These are phyloP conservation scores for Spicauda simplicius DNA, from an alignment of 2,888 invertebrate species.

Conservation along the genomic window DNA sequence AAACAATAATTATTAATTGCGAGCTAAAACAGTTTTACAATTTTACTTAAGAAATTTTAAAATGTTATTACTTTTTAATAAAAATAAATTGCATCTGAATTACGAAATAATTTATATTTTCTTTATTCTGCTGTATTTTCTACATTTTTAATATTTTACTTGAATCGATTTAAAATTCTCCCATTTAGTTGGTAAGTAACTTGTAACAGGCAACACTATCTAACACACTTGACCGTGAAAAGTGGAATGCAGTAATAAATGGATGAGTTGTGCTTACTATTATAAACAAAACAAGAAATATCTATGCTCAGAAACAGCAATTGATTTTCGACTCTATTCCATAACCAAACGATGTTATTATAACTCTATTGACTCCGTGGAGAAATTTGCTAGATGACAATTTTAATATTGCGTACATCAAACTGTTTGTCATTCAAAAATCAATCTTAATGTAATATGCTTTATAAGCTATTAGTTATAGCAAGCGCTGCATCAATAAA, in stretches of 20 bases:
- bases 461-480: not conserved
- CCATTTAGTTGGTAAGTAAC: slow-evolving; percentile 43
- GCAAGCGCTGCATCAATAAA: not conserved
- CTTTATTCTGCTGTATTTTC: no score
- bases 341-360: slow-evolving; percentile 10
- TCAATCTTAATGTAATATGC: not conserved
- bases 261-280: slow-evolving; percentile 43
- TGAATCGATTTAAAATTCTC: slow-evolving; percentile 23
- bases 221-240: slow-evolving; percentile 76
- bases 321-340: slow-evolving; percentile 48
- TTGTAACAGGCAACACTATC: slow-evolving; percentile 56
- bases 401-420: not conserved
- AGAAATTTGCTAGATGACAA: slow-evolving; percentile 18
- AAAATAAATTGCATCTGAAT: not conserved
- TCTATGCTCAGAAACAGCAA: slow-evolving; percentile 21
- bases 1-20: no score
- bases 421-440: not conserved
- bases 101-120: no score
- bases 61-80: no score
- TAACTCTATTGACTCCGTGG: slow-evolving; percentile 4
- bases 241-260: slow-evolving; percentile 69
- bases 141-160: no score
- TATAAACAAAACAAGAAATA: slow-evolving; percentile 43
- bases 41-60: no score
- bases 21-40: no score